Evolutionary conservation across 1,140 invertebrate genomes (phyloP).

Genomic region (Scaptomyza pallida): DNA sequence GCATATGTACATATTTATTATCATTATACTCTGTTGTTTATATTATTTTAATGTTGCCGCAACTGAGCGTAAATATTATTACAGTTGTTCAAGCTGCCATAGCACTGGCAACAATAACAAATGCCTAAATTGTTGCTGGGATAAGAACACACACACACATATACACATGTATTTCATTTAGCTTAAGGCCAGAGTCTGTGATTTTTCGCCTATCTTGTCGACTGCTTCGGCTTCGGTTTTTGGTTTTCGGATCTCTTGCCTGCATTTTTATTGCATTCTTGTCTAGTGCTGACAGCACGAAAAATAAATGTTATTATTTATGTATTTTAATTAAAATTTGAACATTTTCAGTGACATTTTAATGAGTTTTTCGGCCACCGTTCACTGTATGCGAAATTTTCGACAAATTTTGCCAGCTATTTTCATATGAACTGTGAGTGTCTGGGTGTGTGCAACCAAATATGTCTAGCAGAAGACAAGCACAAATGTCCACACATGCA

Average conservation of each 20-base stretch:
- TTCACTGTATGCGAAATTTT: conserved; percentile 40
- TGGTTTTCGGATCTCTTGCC: neutral
- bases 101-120: conserved; percentile 50
- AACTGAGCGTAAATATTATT: conserved; percentile 68
- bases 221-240: conserved; percentile 3
- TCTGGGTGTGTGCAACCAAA: conserved; percentile 42
- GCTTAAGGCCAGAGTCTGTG: conserved; percentile 5
- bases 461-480: conserved; percentile 46
- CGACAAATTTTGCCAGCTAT: conserved; percentile 56
- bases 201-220: conserved; percentile 2
- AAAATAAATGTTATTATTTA: conserved; percentile 69
- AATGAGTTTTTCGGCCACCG: conserved; percentile 60
- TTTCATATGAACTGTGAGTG: conserved; percentile 41
- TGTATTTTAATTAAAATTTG: conserved; percentile 78
- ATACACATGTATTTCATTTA: conserved; percentile 2
- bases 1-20: conserved; percentile 56
- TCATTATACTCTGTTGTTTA: conserved; percentile 73
- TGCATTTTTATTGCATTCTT: conserved; percentile 53
- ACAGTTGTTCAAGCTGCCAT: conserved; percentile 40
- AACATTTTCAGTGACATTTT: conserved; percentile 78
- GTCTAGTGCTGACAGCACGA: conserved; percentile 46
- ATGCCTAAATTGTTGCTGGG: conserved; percentile 30
- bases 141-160: conserved; percentile 15
- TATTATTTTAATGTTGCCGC: conserved; percentile 72
- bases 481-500: conserved; percentile 44